Evolutionary conservation across 2,113 vertebrate genomes (phyloP).

Genomic region (Paradisaea rubra): DNA sequence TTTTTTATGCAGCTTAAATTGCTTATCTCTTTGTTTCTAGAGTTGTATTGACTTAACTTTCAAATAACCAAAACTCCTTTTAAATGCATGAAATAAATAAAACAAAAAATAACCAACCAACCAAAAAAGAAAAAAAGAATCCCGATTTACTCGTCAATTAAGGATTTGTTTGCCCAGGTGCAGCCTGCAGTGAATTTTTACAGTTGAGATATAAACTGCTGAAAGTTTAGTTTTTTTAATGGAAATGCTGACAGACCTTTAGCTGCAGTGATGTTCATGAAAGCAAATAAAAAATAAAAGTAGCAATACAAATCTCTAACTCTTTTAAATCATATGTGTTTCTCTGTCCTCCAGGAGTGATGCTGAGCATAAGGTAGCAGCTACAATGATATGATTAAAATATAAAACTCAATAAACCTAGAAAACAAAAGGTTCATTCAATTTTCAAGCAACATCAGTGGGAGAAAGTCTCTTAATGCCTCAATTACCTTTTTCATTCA

Average conservation of each 20-base stretch:
- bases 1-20: not conserved
- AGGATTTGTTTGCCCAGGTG: constrained; percentile 19
- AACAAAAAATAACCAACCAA: not conserved
- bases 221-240: constrained; percentile 49
- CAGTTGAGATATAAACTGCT: constrained; percentile 41
- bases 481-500: not conserved
- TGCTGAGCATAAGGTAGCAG: not conserved
- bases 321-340: constrained; percentile 7
- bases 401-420: constrained; percentile 7
- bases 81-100: constrained; percentile 13
- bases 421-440: not conserved
- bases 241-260: constrained; percentile 37
- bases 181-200: constrained; percentile 42
- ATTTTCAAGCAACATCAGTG: not conserved
- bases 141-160: not conserved
- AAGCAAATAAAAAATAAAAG: constrained; percentile 26
- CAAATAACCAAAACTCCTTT: not conserved
- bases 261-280: not conserved
- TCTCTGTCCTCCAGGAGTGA: not conserved
- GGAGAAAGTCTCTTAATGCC: not conserved
- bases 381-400: not conserved
- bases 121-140: not conserved
- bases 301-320: not conserved
- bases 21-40: not conserved
- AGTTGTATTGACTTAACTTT: not conserved